Conservation (phyloP, 1,140 invertebrate genomes). For the Aphelenchoides avenae region DNA sequence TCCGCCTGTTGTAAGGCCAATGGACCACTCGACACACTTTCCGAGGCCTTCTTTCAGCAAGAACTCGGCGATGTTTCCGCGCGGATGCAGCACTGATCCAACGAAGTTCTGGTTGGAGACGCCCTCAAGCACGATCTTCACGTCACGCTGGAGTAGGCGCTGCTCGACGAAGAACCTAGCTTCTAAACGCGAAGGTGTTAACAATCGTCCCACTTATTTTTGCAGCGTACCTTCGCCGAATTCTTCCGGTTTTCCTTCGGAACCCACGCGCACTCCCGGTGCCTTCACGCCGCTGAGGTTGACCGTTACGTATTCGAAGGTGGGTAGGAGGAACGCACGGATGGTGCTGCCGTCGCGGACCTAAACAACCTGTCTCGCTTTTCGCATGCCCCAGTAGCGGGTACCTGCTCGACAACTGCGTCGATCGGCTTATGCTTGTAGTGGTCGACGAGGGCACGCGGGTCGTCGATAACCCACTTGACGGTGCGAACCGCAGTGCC, state of each 20-base stretch:
- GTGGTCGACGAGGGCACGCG: slow-evolving; percentile 75
- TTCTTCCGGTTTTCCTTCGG: slow-evolving; percentile 67
- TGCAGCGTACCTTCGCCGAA: too few relatives aligned
- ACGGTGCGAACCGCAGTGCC: slow-evolving; percentile 75
- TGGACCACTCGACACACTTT: slow-evolving; percentile 85
- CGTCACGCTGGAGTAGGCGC: slow-evolving; percentile 82
- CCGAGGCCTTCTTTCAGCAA: slow-evolving; percentile 86
- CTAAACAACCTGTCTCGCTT: slow-evolving; percentile 90
- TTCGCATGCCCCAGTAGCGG: slow-evolving; percentile 89
- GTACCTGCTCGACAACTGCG: slow-evolving; percentile 63
- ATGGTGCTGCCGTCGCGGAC: slow-evolving; percentile 92
- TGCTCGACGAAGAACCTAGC: slow-evolving; percentile 85
- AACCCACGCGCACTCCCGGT: slow-evolving; percentile 68
- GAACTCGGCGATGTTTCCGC: slow-evolving; percentile 87
- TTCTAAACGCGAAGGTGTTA: too few relatives aligned
- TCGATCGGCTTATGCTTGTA: slow-evolving; percentile 72
- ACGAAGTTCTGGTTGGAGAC: slow-evolving; percentile 82
- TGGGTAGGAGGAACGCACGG: slow-evolving; percentile 78
- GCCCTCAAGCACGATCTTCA: slow-evolving; percentile 84
- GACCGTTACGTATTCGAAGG: slow-evolving; percentile 79
- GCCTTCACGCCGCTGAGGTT: slow-evolving; percentile 84
- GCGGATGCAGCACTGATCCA: slow-evolving; percentile 87
- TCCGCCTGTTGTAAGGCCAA: slow-evolving; percentile 76
- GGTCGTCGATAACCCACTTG: slow-evolving; percentile 79
- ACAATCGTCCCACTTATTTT: too few relatives aligned